Evolutionary conservation across 2,888 invertebrate genomes (phyloP).

Genomic region (Pelosia muscerda): DNA sequence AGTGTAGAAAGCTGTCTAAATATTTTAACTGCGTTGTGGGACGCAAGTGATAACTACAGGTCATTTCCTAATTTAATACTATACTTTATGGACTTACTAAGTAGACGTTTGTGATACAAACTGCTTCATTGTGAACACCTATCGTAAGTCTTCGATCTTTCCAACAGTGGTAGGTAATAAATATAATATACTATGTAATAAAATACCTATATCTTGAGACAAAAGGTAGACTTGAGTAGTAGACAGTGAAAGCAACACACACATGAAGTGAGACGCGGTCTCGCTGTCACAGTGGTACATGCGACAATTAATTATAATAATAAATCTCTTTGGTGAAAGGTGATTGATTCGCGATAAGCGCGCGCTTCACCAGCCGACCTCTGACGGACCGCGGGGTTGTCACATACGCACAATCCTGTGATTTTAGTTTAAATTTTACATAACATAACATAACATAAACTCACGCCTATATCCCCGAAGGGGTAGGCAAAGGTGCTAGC

Average conservation of each 20-base stretch:
- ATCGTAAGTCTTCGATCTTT: not conserved
- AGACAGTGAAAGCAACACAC: conserved; percentile 7
- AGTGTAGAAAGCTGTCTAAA: too few relatives aligned
- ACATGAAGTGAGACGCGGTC: not conserved
- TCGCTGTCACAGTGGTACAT: conserved; percentile 5
- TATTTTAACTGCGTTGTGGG: too few relatives aligned
- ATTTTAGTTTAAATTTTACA: too few relatives aligned
- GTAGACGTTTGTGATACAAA: too few relatives aligned
- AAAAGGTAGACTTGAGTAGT: conserved; percentile 6
- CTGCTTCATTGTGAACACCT: too few relatives aligned
- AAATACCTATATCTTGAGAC: not conserved
- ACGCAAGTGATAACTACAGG: not conserved
- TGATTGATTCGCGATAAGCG: conserved; percentile 54
- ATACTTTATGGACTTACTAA: not conserved
- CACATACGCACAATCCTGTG: not conserved
- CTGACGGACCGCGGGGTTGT: not conserved
- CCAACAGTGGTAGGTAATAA: not conserved
- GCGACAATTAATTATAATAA: conserved; percentile 58
- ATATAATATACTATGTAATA: not conserved
- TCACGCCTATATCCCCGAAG: too few relatives aligned
- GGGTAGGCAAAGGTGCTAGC: too few relatives aligned
- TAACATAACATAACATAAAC: too few relatives aligned
- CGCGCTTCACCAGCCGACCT: not conserved
- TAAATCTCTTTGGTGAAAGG: conserved; percentile 54
- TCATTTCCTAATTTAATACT: not conserved